Base-by-base conservation (phyloP, 92 coral and sea anemone genomes). In the Porites rus region DNA sequence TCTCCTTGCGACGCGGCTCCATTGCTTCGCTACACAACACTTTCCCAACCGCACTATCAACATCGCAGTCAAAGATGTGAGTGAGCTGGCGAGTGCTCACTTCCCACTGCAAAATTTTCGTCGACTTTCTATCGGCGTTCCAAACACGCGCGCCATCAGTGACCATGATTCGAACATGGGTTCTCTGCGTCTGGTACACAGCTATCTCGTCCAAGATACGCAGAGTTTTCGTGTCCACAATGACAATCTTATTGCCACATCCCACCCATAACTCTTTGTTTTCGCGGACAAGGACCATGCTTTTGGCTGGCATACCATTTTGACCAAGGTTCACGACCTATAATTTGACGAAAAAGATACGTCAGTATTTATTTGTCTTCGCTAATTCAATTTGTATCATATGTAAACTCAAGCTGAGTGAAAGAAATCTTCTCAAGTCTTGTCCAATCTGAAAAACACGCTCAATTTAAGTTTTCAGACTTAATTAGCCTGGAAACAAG, bases 241-340 rank as follows among this genome's bases (percentile, higher is more conserved):
- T 91, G 16, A 90, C 91, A 14, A 97, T 93, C 77, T 90, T 86
- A 77, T 93, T 96, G 10, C 98, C 99, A 80, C 97, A 95, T 80
- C 99, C 95, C 7, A 95, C 97, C 99, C 99, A 97, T 68, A 97
- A 74, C 77, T 97, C 97, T 65, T 75, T 87, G 72, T 84, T 88
- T 12, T 89, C 85, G 6, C 83, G 91, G 19, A 91, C 96, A 2
- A 95, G 79, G 28, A 95, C 91, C 94, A 97, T 89, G 74, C 99
- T 88, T 73, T 93, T 95, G n/a, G 91, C 98, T 1, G 99, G 98
- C 54, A 88, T 92, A 10, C 96, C 90, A 52, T 88, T 89, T 75
- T 97, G 98, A 10, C 97, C 97, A 12, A 97, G 91, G 61, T 97
- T 92, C 17, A 97, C 87, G 68, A 83, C 80, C 87, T 92, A 46